Evolutionary conservation across 2,888 invertebrate species (phyloP).

Genomic region (Ornithoptera alexandrae): DNA sequence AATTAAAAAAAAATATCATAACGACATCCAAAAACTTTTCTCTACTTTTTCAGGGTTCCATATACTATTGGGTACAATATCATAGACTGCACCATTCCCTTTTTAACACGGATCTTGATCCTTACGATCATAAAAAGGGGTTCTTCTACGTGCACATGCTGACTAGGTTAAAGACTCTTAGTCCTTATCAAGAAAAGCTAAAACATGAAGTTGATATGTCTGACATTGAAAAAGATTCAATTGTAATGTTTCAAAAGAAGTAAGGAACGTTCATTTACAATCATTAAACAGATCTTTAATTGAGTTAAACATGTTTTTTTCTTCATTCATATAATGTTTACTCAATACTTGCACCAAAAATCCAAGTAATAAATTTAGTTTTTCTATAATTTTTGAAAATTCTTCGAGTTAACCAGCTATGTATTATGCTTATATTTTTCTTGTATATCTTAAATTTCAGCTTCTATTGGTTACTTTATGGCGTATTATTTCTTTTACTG

Average conservation of each 20-base stretch:
- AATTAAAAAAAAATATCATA: neutral
- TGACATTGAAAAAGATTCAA: conserved; percentile 87
- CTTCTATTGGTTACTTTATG: conserved; percentile 84
- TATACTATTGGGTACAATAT: conserved; percentile 90
- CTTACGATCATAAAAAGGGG: conserved; percentile 88
- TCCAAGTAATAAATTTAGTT: no score
- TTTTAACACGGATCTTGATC: conserved; percentile 88
- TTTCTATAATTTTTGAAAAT: no score
- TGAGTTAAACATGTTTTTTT: no score
- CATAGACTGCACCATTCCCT: conserved; percentile 91
- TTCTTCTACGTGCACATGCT: conserved; percentile 90
- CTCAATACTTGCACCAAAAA: no score
- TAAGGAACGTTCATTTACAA: conserved; percentile 51
- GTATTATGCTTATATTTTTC: neutral
- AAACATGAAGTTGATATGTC: conserved; percentile 86
- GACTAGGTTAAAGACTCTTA: conserved; percentile 84
- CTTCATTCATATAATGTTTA: no score
- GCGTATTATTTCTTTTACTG: conserved; percentile 82
- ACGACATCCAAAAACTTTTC: neutral
- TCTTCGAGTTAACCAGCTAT: neutral
- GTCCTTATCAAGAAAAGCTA: conserved; percentile 82
- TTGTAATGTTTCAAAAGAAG: conserved; percentile 91
- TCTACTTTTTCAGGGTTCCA: conserved; percentile 82
- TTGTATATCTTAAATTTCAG: conserved; percentile 62
- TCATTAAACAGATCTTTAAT: neutral